These are phyloP conservation scores for Paradoxurus hermaphroditus DNA, from an alignment of 2,113 vertebrate species.

Conservation along the genomic window DNA sequence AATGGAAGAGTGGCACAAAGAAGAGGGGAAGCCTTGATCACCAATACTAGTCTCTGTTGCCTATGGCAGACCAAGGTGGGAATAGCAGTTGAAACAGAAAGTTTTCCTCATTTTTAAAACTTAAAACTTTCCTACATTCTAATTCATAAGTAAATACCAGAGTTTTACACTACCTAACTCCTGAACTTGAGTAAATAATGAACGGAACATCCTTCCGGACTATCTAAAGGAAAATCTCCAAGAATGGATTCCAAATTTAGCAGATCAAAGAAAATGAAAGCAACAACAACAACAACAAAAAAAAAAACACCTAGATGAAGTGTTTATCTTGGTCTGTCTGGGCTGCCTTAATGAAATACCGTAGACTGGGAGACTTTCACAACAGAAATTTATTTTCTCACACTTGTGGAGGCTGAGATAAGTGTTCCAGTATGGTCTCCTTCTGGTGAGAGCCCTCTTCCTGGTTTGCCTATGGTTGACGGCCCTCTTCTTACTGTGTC, in stretches of 20 bases:
- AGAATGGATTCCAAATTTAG: neutral
- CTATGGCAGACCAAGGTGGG: too few relatives aligned
- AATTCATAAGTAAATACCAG: neutral
- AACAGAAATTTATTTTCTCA: neutral
- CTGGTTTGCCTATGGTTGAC: neutral
- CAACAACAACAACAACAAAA: too few relatives aligned
- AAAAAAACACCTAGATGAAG: neutral
- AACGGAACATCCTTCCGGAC: neutral
- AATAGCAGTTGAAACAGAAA: neutral
- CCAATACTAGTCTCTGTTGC: fast-evolving
- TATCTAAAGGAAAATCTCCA: neutral
- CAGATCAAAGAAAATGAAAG: neutral
- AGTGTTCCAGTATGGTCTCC: neutral
- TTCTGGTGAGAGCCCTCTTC: neutral
- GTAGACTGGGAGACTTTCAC: neutral
- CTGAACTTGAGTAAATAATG: neutral
- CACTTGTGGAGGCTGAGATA: neutral
- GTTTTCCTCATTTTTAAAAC: neutral
- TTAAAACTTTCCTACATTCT: neutral
- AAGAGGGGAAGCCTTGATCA: neutral
- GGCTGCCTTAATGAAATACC: neutral
- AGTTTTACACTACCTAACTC: neutral
- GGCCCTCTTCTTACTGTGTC: neutral
- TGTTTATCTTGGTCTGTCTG: too few relatives aligned
- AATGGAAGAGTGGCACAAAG: neutral